A percentile compares a stretch with the other conserved stretches of the same genome.
Evolutionary conservation across 2,113 vertebrate genomes (phyloP).

Genomic region (Aphyosemion australe): DNA sequence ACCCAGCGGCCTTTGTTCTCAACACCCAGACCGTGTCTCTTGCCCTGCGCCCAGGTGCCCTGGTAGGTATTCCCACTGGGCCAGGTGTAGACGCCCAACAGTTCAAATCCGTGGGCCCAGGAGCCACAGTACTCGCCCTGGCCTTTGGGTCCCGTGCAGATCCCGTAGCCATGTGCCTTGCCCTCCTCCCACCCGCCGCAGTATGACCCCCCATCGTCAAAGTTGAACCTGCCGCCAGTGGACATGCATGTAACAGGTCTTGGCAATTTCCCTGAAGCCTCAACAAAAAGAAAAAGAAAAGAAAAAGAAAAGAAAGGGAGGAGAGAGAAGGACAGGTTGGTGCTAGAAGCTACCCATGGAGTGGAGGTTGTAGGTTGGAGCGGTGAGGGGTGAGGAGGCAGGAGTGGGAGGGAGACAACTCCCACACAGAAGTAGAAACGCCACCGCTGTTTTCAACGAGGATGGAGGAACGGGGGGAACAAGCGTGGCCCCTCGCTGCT

Average conservation of each 20-base stretch:
- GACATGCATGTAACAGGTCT: slow-evolving; percentile 82
- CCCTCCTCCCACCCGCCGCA: slow-evolving; percentile 99
- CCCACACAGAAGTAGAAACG: slow-evolving; percentile 33
- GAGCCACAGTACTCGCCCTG: slow-evolving; percentile 98
- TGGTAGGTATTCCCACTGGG: slow-evolving; percentile 98
- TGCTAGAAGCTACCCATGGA: slow-evolving; percentile 55
- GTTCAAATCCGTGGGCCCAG: slow-evolving; percentile 98
- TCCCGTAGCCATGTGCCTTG: slow-evolving; percentile 98
- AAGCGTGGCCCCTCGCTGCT: slow-evolving; percentile 22
- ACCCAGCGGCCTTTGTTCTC: slow-evolving; percentile 99
- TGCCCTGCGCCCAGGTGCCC: slow-evolving; percentile 98
- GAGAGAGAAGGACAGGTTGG: slow-evolving; percentile 58
- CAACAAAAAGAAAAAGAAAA: slow-evolving; percentile 72
- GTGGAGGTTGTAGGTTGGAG: slow-evolving; percentile 21
- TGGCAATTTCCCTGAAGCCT: slow-evolving; percentile 77
- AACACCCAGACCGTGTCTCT: slow-evolving; percentile 95
- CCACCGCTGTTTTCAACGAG: slow-evolving; percentile 14
- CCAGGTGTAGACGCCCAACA: slow-evolving; percentile 98
- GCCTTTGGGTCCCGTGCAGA: slow-evolving; percentile 98
- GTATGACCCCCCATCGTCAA: slow-evolving; percentile 99
- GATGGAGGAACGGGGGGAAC: slow-evolving; percentile 4
- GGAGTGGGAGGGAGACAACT: slow-evolving; percentile 48
- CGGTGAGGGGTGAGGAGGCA: slow-evolving; percentile 39
- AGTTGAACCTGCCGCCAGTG: slow-evolving; percentile 97
- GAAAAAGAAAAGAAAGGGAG: slow-evolving; percentile 62